These are phyloP conservation scores for Heliangelus exortis DNA, from an alignment of 2,797 vertebrate genomes.

Conservation along the genomic window DNA sequence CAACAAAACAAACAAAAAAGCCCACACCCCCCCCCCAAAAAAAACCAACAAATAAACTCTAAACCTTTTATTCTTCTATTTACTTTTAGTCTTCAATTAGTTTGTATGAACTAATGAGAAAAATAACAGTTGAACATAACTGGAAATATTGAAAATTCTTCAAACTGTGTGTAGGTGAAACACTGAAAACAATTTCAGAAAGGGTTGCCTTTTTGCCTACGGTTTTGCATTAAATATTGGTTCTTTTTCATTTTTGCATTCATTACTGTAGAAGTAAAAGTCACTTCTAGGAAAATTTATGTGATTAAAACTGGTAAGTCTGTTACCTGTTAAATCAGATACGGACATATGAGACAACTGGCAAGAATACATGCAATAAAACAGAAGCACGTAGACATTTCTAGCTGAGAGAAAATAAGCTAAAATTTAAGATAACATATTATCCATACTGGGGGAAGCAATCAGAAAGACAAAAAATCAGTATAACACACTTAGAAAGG, in stretches of 20 bases:
- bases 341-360: not conserved
- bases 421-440: not conserved
- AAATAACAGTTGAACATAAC: not conserved
- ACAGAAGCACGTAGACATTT: not conserved
- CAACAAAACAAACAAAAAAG: too few relatives aligned
- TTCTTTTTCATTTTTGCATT: not conserved
- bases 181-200: not conserved
- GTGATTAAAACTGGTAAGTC: not conserved
- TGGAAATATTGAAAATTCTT: not conserved
- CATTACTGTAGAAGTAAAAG: not conserved
- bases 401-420: not conserved
- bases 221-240: not conserved
- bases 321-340: not conserved
- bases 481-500: not conserved
- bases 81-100: too few relatives aligned
- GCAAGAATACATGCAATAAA: not conserved
- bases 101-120: not conserved
- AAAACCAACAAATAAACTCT: too few relatives aligned
- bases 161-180: not conserved
- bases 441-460: not conserved
- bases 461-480: not conserved
- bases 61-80: too few relatives aligned
- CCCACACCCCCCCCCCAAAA: too few relatives aligned
- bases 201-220: not conserved
- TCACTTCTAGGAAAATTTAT: not conserved